Evolutionary conservation across 1,140 invertebrate genomes (phyloP).

Genomic region (Drosophila elegans): DNA sequence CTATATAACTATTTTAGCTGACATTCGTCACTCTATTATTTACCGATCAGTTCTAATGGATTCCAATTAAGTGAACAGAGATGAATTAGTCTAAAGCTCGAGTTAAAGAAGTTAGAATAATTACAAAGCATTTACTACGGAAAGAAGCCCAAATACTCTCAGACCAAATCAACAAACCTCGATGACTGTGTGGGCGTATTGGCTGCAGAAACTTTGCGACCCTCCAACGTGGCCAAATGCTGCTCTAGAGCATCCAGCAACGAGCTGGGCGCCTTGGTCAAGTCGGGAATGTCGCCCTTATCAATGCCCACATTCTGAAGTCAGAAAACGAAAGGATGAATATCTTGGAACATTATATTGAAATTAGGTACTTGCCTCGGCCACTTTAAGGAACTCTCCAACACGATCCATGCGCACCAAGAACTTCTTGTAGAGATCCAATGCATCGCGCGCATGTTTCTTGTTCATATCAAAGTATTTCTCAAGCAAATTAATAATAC

Average conservation of each 20-base stretch:
- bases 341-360: neutral
- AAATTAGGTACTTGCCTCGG: constrained; percentile 88
- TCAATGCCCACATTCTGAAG: constrained; percentile 98
- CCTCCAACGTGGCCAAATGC: constrained; percentile 96
- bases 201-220: constrained; percentile 94
- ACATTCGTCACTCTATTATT: too few species aligned
- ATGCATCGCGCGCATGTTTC: constrained; percentile 98
- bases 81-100: too few species aligned
- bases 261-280: constrained; percentile 99
- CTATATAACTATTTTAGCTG: too few species aligned
- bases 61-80: too few species aligned
- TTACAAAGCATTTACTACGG: neutral
- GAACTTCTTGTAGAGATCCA: constrained; percentile 99
- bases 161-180: constrained; percentile 86
- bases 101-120: neutral
- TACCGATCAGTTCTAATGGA: too few species aligned
- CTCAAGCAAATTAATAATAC: constrained; percentile 99
- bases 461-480: constrained; percentile 99
- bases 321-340: neutral
- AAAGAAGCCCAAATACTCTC: neutral
- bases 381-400: constrained; percentile 98
- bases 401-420: constrained; percentile 99
- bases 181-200: constrained; percentile 94
- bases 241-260: constrained; percentile 98
- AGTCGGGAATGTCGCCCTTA: constrained; percentile 99